Evolutionary conservation across 1,140 invertebrate genomes (phyloP).

Genomic region (Dreissena polymorpha): DNA sequence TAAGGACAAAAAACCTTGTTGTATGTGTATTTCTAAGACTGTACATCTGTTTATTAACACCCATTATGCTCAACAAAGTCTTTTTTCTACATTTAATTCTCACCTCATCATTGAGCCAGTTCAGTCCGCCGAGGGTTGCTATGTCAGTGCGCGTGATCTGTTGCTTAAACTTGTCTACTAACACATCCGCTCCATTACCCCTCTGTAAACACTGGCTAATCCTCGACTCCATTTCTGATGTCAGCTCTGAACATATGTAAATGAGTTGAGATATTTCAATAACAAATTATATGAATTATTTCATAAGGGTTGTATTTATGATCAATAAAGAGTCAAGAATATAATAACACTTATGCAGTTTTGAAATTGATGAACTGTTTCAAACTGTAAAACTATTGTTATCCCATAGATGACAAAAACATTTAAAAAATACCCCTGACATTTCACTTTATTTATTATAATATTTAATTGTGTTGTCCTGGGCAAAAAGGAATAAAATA

Average conservation of each 20-base stretch:
- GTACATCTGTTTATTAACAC: no score
- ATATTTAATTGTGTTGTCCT: no score
- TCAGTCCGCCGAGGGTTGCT: slow-evolving; percentile 88
- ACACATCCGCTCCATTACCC: slow-evolving; percentile 79
- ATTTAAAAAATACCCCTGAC: background rate
- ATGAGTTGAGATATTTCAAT: background rate
- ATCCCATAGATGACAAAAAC: background rate
- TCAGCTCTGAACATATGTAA: slow-evolving; percentile 69
- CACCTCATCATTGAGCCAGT: slow-evolving; percentile 98
- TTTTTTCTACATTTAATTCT: background rate
- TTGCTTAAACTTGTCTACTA: slow-evolving; percentile 83
- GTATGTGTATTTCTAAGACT: no score
- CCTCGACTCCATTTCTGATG: slow-evolving; percentile 77
- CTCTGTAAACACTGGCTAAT: slow-evolving; percentile 80
- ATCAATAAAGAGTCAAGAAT: background rate
- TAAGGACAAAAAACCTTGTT: no score
- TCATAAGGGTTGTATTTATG: background rate
- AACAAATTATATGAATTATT: background rate
- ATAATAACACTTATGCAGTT: background rate
- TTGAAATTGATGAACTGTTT: background rate
- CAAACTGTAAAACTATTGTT: background rate
- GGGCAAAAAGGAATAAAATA: no score
- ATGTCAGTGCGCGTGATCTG: slow-evolving; percentile 87
- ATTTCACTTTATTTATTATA: background rate
- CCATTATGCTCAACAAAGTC: no score